Percentiles rank a stretch among this genome's conserved stretches.
Evolutionary conservation across 2,888 invertebrate species (phyloP).

Genomic region (Lottia gigantea): DNA sequence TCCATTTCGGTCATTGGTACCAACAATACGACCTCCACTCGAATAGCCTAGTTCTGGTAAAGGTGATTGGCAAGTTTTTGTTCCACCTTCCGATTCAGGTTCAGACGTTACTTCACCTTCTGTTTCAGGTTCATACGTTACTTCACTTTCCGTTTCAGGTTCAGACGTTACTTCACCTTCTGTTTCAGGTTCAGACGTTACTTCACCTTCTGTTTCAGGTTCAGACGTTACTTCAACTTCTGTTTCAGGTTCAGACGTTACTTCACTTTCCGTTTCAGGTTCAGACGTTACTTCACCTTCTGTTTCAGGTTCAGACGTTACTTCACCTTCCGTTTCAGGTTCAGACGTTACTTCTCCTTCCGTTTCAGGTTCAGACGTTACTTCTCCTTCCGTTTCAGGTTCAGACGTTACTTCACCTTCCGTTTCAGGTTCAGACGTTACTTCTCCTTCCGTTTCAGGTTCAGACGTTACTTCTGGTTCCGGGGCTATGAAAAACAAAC

Average conservation of each 20-base stretch:
- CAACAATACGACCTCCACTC: neutral
- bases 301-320: slow-evolving; percentile 57
- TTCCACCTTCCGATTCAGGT: slow-evolving; percentile 63
- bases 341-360: slow-evolving; percentile 25
- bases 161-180: slow-evolving; percentile 3
- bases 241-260: slow-evolving; percentile 38
- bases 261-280: neutral
- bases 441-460: too few species aligned
- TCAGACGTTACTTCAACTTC: slow-evolving; percentile 54
- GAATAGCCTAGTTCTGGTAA: neutral
- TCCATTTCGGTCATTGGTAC: slow-evolving; percentile 3
- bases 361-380: slow-evolving; percentile 28
- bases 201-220: slow-evolving; percentile 43
- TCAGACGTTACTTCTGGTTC: slow-evolving; percentile 51
- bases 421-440: slow-evolving; percentile 45
- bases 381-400: slow-evolving; percentile 47
- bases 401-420: slow-evolving; percentile 57
- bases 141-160: slow-evolving; percentile 16
- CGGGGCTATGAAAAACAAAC: slow-evolving; percentile 47
- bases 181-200: slow-evolving; percentile 26
- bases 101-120: slow-evolving; percentile 26
- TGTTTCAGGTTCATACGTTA: slow-evolving; percentile 27
- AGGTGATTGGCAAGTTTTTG: too few species aligned
- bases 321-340: slow-evolving; percentile 15
- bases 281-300: slow-evolving; percentile 60